These are phyloP conservation scores for Heliconius melpomene DNA, from an alignment of 1,140 invertebrate genomes.

Conservation along the genomic window DNA sequence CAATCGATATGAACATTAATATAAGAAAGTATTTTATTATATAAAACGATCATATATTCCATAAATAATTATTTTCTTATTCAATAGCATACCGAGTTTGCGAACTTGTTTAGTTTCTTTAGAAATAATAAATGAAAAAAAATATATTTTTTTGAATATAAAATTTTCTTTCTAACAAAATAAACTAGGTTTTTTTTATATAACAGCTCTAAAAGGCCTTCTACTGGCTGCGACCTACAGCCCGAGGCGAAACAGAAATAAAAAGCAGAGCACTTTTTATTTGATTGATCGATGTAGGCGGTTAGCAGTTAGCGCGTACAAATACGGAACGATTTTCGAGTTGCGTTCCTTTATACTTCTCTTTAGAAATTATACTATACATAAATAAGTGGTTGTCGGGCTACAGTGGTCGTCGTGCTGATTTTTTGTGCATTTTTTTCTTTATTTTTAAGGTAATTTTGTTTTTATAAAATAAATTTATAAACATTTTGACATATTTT, in stretches of 20 bases:
- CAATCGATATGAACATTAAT: too few species aligned
- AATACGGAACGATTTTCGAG: neutral
- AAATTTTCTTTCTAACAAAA: neutral
- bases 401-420: neutral
- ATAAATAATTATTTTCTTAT: neutral
- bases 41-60: neutral
- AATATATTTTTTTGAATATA: neutral
- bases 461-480: neutral
- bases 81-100: neutral
- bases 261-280: constrained; percentile 8
- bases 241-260: constrained; percentile 3
- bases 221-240: neutral
- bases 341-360: neutral
- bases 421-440: neutral
- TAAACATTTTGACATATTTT: too few species aligned
- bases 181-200: constrained; percentile 7
- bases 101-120: neutral
- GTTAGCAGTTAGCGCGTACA: neutral
- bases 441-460: neutral
- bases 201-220: constrained; percentile 2
- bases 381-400: neutral
- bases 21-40: neutral
- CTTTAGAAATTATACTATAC: neutral
- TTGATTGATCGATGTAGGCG: constrained; percentile 19
- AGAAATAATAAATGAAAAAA: neutral